Conservation (phyloP, 2,797 vertebrate species). For the Orestias chungarensis region DNA sequence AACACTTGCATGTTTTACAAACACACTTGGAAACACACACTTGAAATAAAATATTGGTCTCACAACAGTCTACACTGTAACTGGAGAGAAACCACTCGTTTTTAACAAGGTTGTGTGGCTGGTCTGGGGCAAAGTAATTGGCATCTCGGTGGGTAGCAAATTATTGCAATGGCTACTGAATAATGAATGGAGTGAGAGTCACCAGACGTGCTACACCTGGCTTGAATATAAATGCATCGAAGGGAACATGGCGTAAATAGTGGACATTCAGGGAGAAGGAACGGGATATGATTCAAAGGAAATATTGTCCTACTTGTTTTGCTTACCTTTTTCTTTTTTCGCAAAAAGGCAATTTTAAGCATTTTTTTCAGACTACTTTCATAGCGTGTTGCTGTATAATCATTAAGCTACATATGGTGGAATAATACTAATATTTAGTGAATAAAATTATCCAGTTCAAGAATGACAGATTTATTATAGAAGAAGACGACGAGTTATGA, state of each 20-base stretch:
- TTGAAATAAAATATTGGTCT: constrained; percentile 36
- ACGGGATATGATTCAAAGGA: constrained; percentile 17
- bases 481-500: too few species aligned
- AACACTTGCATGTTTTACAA: constrained; percentile 39
- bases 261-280: constrained; percentile 32
- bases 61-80: constrained; percentile 35
- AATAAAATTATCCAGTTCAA: neutral
- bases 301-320: constrained; percentile 11
- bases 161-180: constrained; percentile 61
- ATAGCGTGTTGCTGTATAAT: constrained; percentile 22
- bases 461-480: neutral
- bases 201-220: constrained; percentile 59
- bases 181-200: constrained; percentile 63
- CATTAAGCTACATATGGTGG: constrained; percentile 16
- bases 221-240: constrained; percentile 56
- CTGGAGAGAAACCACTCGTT: constrained; percentile 38
- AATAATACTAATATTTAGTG: constrained; percentile 1
- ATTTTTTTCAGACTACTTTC: constrained; percentile 8
- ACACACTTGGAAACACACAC: constrained; percentile 34
- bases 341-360: constrained; percentile 2
- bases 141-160: constrained; percentile 61
- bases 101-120: constrained; percentile 34
- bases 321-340: neutral
- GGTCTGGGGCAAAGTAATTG: constrained; percentile 57
- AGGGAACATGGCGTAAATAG: constrained; percentile 32